A percentile compares a stretch with the other conserved stretches of the same genome.
Conservation (phyloP, 2,797 vertebrate genomes). For the Synaphobranchus kaupii region DNA sequence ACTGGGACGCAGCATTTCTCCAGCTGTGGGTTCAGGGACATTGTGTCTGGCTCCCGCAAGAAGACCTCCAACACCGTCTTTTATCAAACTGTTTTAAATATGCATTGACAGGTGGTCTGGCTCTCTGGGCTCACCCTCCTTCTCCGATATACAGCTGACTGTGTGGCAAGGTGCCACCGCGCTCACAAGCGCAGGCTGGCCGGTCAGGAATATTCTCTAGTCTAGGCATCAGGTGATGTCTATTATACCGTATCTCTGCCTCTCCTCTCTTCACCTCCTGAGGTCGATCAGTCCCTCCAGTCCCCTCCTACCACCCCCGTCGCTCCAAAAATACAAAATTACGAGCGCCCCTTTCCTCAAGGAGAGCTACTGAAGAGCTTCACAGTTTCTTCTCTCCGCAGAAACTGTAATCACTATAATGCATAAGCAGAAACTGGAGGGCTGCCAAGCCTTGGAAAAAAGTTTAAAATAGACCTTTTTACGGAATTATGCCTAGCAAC, state of each 20-base stretch:
- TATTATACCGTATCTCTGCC: not conserved
- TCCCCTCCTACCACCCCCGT: slow-evolving; percentile 7
- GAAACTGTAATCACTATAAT: slow-evolving; percentile 23
- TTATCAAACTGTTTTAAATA: not conserved
- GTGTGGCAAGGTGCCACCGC: not conserved
- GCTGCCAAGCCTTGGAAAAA: slow-evolving; percentile 11
- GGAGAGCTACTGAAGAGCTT: slow-evolving; percentile 14
- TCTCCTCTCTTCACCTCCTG: not conserved
- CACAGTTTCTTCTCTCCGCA: not conserved
- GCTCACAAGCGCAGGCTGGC: too few species aligned
- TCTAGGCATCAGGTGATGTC: not conserved
- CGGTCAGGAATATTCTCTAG: not conserved
- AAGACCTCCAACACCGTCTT: not conserved
- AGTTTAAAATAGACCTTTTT: slow-evolving; percentile 15
- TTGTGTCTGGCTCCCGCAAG: not conserved
- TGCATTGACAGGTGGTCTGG: not conserved
- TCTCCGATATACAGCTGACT: too few species aligned
- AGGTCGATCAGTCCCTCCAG: not conserved
- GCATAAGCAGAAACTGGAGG: slow-evolving; percentile 16
- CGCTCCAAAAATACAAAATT: not conserved
- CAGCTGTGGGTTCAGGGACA: not conserved
- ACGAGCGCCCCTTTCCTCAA: not conserved
- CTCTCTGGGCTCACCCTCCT: not conserved
- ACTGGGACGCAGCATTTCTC: not conserved
- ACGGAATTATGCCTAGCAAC: slow-evolving; percentile 12